phyloP scores from a whole-genome alignment of 1,140 invertebrate genomes.

The Papilio polyxenes region DNA sequence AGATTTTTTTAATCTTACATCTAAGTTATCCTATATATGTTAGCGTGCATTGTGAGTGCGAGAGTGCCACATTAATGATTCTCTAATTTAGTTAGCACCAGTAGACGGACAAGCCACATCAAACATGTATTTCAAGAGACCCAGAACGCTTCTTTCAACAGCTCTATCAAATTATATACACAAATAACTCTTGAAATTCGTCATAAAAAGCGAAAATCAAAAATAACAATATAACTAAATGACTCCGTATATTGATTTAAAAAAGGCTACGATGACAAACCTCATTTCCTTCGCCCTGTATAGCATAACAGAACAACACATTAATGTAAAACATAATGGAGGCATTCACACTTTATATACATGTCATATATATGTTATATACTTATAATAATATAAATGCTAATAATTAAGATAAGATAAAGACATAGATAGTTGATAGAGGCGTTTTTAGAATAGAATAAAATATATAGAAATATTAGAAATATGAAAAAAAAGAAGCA shows the following conservation, averaged over 20 bases:
- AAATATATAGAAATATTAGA: conserved; percentile 48
- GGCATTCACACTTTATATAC: conserved; percentile 51
- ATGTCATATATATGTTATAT: conserved; percentile 42
- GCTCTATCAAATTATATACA: background rate
- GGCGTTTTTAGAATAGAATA: conserved; percentile 16
- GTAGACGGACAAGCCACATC: conserved; percentile 49
- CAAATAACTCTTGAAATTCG: conserved; percentile 48
- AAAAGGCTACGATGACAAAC: conserved; percentile 81
- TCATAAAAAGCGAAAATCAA: conserved; percentile 38
- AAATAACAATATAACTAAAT: conserved; percentile 47
- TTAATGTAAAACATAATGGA: conserved; percentile 63
- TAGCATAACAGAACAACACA: conserved; percentile 74
- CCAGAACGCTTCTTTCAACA: background rate
- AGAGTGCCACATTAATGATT: conserved; percentile 6
- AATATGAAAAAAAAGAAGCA: conserved; percentile 57
- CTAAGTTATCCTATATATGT: background rate
- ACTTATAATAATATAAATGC: conserved; percentile 47
- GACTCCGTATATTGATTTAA: conserved; percentile 45
- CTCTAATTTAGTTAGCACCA: conserved; percentile 13
- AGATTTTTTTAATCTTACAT: conserved; percentile 14
- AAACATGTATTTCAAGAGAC: conserved; percentile 56
- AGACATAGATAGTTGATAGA: conserved; percentile 10
- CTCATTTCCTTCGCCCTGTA: conserved; percentile 87
- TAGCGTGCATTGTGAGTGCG: conserved; percentile 24
- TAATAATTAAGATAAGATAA: conserved; percentile 30